Evolutionary conservation across 1,140 invertebrate species (phyloP).

Genomic region (Dysdera silvatica): DNA sequence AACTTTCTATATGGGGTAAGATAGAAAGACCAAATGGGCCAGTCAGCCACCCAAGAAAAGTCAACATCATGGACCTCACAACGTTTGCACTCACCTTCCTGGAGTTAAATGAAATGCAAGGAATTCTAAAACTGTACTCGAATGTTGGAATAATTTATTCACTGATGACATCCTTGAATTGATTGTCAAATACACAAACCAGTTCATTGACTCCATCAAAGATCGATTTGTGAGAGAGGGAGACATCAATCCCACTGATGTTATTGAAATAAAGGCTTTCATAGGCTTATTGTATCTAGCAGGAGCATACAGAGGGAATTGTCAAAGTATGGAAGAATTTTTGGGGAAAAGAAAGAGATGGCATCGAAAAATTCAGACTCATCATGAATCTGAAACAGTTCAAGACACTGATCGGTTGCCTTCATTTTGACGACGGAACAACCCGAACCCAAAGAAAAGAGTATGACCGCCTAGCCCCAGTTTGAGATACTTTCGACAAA

Average conservation of each 20-base stretch:
- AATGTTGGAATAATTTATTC: neutral
- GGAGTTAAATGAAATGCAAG: neutral
- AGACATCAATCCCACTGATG: constrained; percentile 1
- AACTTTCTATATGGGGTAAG: neutral
- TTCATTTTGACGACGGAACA: constrained; percentile 5
- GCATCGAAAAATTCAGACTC: constrained; percentile 19
- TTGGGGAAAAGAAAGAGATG: constrained; percentile 14
- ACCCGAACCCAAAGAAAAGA: neutral
- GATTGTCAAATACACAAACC: constrained; percentile 12
- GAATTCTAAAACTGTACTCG: neutral
- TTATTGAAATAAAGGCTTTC: constrained; percentile 22
- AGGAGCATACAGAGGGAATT: constrained; percentile 6
- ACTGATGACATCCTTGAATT: constrained; percentile 4
- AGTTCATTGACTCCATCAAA: constrained; percentile 13
- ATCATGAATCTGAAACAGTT: constrained; percentile 21
- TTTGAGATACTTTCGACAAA: constrained; percentile 25
- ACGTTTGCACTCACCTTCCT: neutral
- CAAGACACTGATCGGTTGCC: neutral
- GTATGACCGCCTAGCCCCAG: constrained; percentile 9
- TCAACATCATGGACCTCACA: neutral
- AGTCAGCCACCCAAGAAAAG: neutral
- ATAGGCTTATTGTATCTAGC: constrained; percentile 18
- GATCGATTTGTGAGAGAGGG: constrained; percentile 10
- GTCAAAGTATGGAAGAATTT: constrained; percentile 2
- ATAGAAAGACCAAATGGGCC: neutral